Conservation (phyloP, 2,888 invertebrate genomes). For the Acanthosepion pharaonis region DNA sequence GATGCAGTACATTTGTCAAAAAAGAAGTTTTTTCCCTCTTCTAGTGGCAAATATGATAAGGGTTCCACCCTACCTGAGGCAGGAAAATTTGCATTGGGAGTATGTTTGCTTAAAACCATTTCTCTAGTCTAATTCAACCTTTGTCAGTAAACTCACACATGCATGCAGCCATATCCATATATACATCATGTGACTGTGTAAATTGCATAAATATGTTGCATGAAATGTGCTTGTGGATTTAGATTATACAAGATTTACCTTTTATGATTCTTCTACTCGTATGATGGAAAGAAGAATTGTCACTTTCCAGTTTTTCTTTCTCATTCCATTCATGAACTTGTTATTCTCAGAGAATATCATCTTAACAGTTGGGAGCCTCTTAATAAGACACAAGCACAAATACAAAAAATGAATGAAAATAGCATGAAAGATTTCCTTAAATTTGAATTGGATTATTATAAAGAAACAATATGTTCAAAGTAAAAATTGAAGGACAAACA, state of each 20-base stretch:
- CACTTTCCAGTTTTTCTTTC: neutral
- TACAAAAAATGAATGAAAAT: neutral
- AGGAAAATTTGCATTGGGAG: neutral
- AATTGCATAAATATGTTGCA: neutral
- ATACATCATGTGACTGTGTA: neutral
- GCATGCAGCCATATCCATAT: neutral
- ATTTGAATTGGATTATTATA: neutral
- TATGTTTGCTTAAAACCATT: neutral
- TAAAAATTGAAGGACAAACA: neutral
- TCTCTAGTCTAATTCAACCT: neutral
- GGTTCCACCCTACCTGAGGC: neutral
- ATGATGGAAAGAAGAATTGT: neutral
- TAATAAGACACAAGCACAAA: neutral
- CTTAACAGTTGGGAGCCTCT: neutral
- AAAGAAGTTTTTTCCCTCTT: neutral
- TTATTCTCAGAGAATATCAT: neutral
- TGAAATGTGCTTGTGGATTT: neutral
- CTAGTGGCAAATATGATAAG: neutral
- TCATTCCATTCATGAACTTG: neutral
- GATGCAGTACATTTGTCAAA: neutral
- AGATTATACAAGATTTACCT: neutral
- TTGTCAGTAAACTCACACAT: neutral
- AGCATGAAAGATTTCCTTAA: neutral
- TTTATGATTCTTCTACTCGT: neutral
- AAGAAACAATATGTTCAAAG: neutral